Percentiles rank a stretch among this genome's conserved stretches.
phyloP scores from a whole-genome alignment of 1,140 invertebrate species.

The Pemphigus obesinymphae region DNA sequence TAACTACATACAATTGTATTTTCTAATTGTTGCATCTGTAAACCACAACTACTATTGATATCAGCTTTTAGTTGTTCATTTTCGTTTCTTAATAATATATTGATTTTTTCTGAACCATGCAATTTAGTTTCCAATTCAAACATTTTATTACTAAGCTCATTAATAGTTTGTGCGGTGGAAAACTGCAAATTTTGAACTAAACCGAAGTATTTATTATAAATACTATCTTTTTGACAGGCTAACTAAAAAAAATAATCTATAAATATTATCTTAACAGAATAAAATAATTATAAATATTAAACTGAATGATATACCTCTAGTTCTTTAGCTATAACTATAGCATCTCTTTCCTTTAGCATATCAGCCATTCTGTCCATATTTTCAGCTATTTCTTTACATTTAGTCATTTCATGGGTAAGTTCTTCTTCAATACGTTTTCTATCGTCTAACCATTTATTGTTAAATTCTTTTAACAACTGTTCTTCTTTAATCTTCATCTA shows the following conservation, averaged over 20 bases:
- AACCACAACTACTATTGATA: neutral
- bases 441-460: neutral
- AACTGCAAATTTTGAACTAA: neutral
- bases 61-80: neutral
- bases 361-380: neutral
- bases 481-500: slow-evolving; percentile 22
- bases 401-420: neutral
- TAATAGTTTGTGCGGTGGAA: neutral
- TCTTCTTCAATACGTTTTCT: slow-evolving; percentile 11
- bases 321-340: slow-evolving; percentile 3
- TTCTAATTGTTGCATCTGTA: neutral
- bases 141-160: neutral
- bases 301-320: neutral
- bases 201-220: neutral
- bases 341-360: neutral
- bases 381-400: neutral
- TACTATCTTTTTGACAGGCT: neutral
- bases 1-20: slow-evolving; percentile 9
- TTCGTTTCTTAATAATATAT: slow-evolving; percentile 20
- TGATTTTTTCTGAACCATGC: neutral
- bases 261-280: neutral
- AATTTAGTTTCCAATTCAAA: slow-evolving; percentile 3
- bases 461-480: slow-evolving; percentile 18
- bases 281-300: neutral
- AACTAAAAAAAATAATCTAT: neutral